Evolutionary conservation across 53 echinoderm and acorn worm genomes (phyloP).

Genomic region (Mesocentrotus franciscanus): DNA sequence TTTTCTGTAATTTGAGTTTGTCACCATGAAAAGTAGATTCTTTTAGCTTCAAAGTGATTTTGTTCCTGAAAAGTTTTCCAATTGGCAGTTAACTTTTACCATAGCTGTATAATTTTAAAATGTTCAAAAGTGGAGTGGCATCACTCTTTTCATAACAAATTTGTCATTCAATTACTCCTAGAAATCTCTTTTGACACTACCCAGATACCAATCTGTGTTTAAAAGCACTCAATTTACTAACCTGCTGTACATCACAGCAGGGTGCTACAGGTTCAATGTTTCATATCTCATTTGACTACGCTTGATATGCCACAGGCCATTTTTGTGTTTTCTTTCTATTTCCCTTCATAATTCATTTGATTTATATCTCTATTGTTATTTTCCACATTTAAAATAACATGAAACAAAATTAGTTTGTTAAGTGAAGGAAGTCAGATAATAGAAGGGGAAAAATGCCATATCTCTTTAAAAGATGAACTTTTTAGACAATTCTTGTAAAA

Average conservation of each 20-base stretch:
- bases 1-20: too few species aligned
- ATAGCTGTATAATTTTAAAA: not conserved
- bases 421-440: too few species aligned
- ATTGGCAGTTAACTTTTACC: not conserved
- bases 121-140: too few species aligned
- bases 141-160: not conserved
- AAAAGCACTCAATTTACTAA: not conserved
- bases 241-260: not conserved
- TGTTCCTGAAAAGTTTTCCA: not conserved
- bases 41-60: not conserved
- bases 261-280: not conserved
- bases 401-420: too few species aligned
- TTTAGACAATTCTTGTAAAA: not conserved
- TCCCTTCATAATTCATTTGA: not conserved
- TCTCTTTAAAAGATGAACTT: not conserved
- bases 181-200: constrained; percentile 31
- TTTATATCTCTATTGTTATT: not conserved
- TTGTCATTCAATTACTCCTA: constrained; percentile 34
- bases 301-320: not conserved
- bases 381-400: not conserved
- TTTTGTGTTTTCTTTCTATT: not conserved
- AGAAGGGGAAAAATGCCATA: too few species aligned
- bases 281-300: not conserved
- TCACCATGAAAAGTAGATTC: too few species aligned
- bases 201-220: constrained; percentile 15